Conservation (phyloP, 2,797 vertebrate species). For the Epinephelus coioides region DNA sequence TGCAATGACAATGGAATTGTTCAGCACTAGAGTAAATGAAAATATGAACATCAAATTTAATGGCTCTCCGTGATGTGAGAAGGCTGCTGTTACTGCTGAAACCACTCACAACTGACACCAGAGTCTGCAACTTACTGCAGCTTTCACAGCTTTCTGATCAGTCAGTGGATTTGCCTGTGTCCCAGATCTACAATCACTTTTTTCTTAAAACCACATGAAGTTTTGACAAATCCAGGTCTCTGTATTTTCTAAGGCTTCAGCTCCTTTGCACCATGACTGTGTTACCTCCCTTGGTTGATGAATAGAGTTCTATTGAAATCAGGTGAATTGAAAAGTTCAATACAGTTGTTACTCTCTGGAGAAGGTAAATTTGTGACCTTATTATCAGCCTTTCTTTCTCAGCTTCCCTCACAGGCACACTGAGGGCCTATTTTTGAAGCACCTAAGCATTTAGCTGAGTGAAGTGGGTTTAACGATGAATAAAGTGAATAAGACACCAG, state of each 20-base stretch:
- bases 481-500: constrained; percentile 7
- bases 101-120: not conserved
- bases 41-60: not conserved
- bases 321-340: constrained; percentile 31
- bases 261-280: not conserved
- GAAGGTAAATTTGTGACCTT: constrained; percentile 25
- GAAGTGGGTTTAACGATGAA: constrained; percentile 27
- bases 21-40: not conserved
- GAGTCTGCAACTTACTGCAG: not conserved
- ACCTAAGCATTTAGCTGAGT: constrained; percentile 11
- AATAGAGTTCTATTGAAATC: constrained; percentile 4
- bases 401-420: constrained; percentile 15
- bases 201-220: not conserved
- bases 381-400: constrained; percentile 17
- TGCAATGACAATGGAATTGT: too few species aligned
- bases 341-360: not conserved
- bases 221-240: not conserved
- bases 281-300: not conserved
- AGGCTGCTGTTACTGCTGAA: not conserved
- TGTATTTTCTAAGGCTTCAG: not conserved
- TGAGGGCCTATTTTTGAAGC: constrained; percentile 8
- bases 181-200: not conserved
- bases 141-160: not conserved
- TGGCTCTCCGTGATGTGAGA: constrained; percentile 8
- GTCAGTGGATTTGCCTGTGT: not conserved